Evolutionary conservation across 1,140 invertebrate genomes (phyloP), one percentile per base, ranked within the genome.

Genomic region (Apocrypta bakeri): DNA sequence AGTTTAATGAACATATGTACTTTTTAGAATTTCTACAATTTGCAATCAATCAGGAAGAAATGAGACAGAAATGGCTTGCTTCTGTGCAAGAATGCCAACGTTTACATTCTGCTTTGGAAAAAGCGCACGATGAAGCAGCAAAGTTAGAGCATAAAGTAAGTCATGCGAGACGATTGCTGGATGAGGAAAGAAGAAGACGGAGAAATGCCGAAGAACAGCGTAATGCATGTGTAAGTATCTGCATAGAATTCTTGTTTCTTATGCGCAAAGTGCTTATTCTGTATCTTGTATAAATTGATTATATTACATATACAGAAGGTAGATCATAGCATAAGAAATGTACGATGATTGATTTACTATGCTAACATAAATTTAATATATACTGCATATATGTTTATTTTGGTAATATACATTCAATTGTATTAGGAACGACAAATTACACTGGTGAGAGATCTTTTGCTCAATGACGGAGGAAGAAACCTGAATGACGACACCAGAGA

Each of bases 401-500:
- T 24, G n/a, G 24, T 24, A 12, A 4, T 40, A 72, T 61, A 56
- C 17, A 56, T 75, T 29, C 27, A 75, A 21, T 63, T 73, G 29
- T 83, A 86, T 48, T 86, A 96, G 96, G 96, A 96, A 87, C 94
- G 93, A 84, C 95, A 97, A 87, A 93, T 97, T 82, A 90, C 93
- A 48, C 91, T 95, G 86, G 95, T 96, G 0, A 93, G 95, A 68
- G 95, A 97, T 87, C 88, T 97, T 1, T 89, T 97, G 17, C 93
- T 95, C 82, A 94, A 95, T 85, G 95, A 96, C 85, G 93, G 94
- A 79, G 92, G 94, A 66, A 92, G 94, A 37, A 95, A 94, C 83
- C 84, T 96, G 6, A 95, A 95, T 86, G 94, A 97, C 87, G 96
- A 97, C 87, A 96, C 96, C 0, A 93, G 95, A 63, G 96, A 97